Evolutionary conservation across 2,888 invertebrate genomes (phyloP), one percentile per base, ranked within the genome.

Genomic region (Acrobeloides nanus): DNA sequence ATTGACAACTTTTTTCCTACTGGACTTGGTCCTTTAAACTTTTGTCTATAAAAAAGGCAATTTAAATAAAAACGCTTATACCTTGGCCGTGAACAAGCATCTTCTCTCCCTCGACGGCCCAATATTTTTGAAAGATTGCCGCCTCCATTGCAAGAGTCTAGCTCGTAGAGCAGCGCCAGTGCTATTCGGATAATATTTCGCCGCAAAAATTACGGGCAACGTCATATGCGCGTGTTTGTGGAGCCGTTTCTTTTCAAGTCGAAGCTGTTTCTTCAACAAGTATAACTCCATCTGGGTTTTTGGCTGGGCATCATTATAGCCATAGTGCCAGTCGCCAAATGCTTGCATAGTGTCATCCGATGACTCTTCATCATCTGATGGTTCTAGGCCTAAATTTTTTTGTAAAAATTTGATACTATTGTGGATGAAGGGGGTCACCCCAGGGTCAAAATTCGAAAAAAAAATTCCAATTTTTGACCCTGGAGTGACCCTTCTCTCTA

Each of bases 301-400:
- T 34, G 37, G 38, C 26, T 17, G 34, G 17, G 31, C 20, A 15
- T 23, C 24, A 17, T 40, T 21, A 38, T 17, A 6, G 15, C 34
- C 24, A 4, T n/a, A 7, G 37, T 38, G 18, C 8, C 41, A 38
- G 6, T 52, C 39, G 10, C 38, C 27, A n/a, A 54, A 34, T 5
- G 40, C 51, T 10, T 33, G 43, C 31, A 46, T 37, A 7, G 51
- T 48, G 26, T 62, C 62, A 27, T 62, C 61, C 25, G 62, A 63
- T 8, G 44, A 58, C 8, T 50, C 49, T 32, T 69, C 68, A 39
- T 67, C 67, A 48, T 62, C 63, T 17, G 68, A 68, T 15, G 66
- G 66, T 46, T 71, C 70, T 29, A 68, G 51, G 6, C 66, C 67
- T 65, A 45, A 46, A 55, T 47, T 10, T 12, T 23, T 7, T 4